Conservation (phyloP, 1,140 invertebrate species). For the Hypothenemus hampei region DNA sequence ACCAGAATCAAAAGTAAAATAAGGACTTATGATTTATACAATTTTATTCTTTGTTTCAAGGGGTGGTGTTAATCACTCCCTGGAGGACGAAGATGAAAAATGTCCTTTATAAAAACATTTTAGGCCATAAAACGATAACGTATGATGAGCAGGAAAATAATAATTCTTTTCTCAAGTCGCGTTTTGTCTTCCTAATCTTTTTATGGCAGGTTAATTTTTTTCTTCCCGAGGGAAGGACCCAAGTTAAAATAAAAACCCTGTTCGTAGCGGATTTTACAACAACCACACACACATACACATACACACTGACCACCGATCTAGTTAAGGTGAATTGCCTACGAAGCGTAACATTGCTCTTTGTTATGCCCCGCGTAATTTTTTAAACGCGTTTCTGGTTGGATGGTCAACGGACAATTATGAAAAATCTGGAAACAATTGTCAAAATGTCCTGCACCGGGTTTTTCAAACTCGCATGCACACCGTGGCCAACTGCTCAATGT, state of each 20-base stretch:
- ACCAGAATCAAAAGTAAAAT: slow-evolving; percentile 18
- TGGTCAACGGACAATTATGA: slow-evolving; percentile 24
- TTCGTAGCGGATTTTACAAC: too few species aligned
- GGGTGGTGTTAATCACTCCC: slow-evolving; percentile 4
- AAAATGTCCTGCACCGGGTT: slow-evolving; percentile 15
- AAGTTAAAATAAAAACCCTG: too few species aligned
- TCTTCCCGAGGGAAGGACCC: too few species aligned
- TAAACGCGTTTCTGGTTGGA: slow-evolving; percentile 22
- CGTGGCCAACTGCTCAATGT: slow-evolving; percentile 15
- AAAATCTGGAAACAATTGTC: slow-evolving; percentile 29
- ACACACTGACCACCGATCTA: slow-evolving; percentile 2
- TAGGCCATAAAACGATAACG: slow-evolving; percentile 9
- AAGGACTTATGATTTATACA: too few species aligned
- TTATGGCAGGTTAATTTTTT: slow-evolving; percentile 7
- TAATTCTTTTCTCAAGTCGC: slow-evolving; percentile 15
- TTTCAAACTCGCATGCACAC: slow-evolving; percentile 11
- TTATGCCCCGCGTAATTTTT: slow-evolving; percentile 25
- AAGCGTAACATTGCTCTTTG: slow-evolving; percentile 22
- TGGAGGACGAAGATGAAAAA: slow-evolving; percentile 5
- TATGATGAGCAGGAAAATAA: slow-evolving; percentile 8
- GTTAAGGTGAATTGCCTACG: slow-evolving; percentile 22
- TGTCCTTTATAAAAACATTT: slow-evolving; percentile 18
- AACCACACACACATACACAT: too few species aligned
- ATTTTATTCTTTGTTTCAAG: too few species aligned
- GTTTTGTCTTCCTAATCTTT: slow-evolving; percentile 13